phyloP scores from a whole-genome alignment of 2,888 invertebrate genomes.

The Apantesis nais region DNA sequence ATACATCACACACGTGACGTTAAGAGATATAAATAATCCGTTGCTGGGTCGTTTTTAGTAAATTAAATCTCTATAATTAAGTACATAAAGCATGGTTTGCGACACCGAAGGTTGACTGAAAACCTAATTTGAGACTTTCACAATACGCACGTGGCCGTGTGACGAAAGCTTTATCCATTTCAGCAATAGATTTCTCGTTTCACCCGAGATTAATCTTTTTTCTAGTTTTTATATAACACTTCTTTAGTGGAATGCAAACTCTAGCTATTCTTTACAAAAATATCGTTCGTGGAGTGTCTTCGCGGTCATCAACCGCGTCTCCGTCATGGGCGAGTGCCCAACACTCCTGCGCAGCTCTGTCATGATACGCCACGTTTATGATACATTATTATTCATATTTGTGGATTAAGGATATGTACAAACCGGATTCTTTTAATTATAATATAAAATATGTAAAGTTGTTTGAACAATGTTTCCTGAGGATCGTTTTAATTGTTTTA shows the following conservation, averaged over 20 bases:
- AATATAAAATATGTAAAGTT: conserved; percentile 33
- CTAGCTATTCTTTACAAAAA: conserved; percentile 53
- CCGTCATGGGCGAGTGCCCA: conserved; percentile 59
- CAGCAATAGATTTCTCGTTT: conserved; percentile 20
- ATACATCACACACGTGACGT: too few species aligned
- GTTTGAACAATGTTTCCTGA: conserved; percentile 37
- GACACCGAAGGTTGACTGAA: background rate
- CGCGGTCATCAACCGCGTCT: conserved; percentile 60
- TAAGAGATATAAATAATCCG: too few species aligned
- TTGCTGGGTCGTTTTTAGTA: too few species aligned
- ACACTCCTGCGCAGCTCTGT: conserved; percentile 51
- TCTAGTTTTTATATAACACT: conserved; percentile 42
- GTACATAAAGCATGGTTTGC: background rate
- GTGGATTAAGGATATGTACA: conserved; percentile 49
- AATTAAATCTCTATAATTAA: background rate
- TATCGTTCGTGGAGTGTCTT: conserved; percentile 53
- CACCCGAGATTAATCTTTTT: conserved; percentile 38
- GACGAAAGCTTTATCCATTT: background rate
- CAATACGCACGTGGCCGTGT: background rate
- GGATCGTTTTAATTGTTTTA: conserved; percentile 34
- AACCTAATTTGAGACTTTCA: conserved; percentile 1
- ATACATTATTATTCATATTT: conserved; percentile 49
- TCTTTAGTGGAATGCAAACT: conserved; percentile 40
- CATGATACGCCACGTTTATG: conserved; percentile 48
- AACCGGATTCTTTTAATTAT: conserved; percentile 47